Evolutionary conservation across 2,888 invertebrate genomes (phyloP), one percentile per base, ranked within the genome.

Genomic region (Epirrhoe tristata): DNA sequence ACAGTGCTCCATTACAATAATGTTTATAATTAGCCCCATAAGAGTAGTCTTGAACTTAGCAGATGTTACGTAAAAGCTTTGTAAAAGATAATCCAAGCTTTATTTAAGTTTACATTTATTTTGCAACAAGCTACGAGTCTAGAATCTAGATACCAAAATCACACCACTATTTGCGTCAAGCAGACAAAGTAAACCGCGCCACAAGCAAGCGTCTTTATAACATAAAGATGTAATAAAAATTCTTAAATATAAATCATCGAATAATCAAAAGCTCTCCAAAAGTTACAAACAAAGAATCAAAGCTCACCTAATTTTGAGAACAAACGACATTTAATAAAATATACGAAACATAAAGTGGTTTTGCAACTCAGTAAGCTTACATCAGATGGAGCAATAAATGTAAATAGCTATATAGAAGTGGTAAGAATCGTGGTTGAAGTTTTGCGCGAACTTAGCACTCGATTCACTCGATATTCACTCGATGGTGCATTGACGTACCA

Each of bases 401-500:
- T 88, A 88, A 90, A 90, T 88, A 86, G 86, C 82, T 82, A 81
- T 82, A 81, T 79, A 84, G 85, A 86, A 90, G 88, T 89, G 89
- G 88, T 88, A 85, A 87, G 85, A 87, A 84, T 81, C 85, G 83
- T 80, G 81, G 84, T 82, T 79, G 84, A 88, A 89, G 84, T 89
- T 89, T 81, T 81, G 79, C 85, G 86, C 83, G 83, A 89, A 88
- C 86, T 88, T 87, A 82, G 83, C 84, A 84, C 86, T 87, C 82
- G 81, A 79, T n/a, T n/a, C n/a, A n/a, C n/a, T n/a, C n/a, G n/a
- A n/a, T n/a, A 24, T 24, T 24, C 3, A 24, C 24, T 83, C n/a
- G n/a, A 80, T 80, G 80, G 51, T 60, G 5, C 59, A n/a, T 8
- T 32, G 51, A 16, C 17, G 63, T 34, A 17, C 31, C 32, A 39